phyloP scores from a whole-genome alignment of 2,797 vertebrate species.

The Spinibarbus caldwelli region DNA sequence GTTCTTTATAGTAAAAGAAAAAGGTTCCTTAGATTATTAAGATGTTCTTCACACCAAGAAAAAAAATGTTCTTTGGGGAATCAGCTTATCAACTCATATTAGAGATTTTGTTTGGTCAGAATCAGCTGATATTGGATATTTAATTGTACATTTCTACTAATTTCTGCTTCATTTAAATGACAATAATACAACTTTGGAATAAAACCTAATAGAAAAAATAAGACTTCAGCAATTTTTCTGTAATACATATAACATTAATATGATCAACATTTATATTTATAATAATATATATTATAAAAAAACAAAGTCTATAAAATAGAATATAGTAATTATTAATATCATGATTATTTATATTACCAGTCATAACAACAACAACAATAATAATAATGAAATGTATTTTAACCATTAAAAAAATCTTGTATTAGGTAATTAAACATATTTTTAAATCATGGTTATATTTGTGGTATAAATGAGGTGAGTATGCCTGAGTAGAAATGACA shows the following conservation, averaged over 20 bases:
- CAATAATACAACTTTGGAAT: constrained; percentile 71
- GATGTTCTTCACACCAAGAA: background rate
- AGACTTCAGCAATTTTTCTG: constrained; percentile 20
- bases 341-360: background rate
- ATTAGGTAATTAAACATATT: background rate
- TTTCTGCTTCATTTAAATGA: too few relatives aligned
- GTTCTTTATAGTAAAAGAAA: background rate
- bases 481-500: constrained; percentile 47
- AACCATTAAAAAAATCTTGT: background rate
- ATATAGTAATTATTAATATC: background rate
- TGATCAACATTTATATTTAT: background rate
- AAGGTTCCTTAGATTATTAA: background rate
- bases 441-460: background rate
- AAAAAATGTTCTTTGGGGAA: background rate
- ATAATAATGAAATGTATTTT: background rate
- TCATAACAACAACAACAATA: background rate
- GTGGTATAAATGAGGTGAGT: background rate
- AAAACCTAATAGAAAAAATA: constrained; percentile 76
- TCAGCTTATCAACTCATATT: background rate
- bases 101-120: background rate
- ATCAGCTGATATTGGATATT: background rate
- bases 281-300: background rate
- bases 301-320: background rate
- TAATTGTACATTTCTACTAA: background rate
- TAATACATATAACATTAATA: background rate